phyloP scores from a whole-genome alignment of 2,113 vertebrate genomes.

The Glaucomys volans region DNA sequence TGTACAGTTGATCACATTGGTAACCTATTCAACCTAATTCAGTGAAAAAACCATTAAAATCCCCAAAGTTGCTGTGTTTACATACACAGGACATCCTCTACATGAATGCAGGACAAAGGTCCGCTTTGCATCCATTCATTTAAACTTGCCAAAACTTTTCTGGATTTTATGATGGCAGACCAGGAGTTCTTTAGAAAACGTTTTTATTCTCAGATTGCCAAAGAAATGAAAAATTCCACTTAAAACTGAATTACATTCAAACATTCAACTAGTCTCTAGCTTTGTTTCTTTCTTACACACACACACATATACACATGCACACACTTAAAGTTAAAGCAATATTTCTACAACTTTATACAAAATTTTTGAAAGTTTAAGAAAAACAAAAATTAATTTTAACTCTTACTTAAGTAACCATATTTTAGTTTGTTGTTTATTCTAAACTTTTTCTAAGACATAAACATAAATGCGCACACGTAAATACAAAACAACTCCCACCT shows the following conservation, averaged over 20 bases:
- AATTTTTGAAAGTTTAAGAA: not conserved
- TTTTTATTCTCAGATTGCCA: not conserved
- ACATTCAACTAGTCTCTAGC: not conserved
- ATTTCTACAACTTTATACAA: not conserved
- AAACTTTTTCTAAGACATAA: not conserved
- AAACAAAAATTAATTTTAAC: not conserved
- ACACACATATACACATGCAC: not conserved
- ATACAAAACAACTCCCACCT: not conserved
- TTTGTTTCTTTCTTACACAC: slow-evolving; percentile 19
- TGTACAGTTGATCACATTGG: not conserved
- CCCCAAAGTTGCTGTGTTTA: slow-evolving; percentile 43
- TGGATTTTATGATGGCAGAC: slow-evolving; percentile 12
- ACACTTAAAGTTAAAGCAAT: not conserved
- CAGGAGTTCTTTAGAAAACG: not conserved
- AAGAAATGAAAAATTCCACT: not conserved
- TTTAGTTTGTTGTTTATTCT: not conserved
- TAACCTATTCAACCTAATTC: slow-evolving; percentile 5
- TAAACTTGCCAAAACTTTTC: not conserved
- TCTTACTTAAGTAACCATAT: not conserved
- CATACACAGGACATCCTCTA: not conserved
- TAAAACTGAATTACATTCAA: not conserved
- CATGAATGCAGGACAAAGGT: not conserved
- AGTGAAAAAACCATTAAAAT: slow-evolving; percentile 27
- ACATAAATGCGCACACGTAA: not conserved
- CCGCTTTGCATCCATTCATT: not conserved